Base-by-base conservation (phyloP, 2,888 invertebrate genomes). In the Drosophila fungiperda region DNA sequence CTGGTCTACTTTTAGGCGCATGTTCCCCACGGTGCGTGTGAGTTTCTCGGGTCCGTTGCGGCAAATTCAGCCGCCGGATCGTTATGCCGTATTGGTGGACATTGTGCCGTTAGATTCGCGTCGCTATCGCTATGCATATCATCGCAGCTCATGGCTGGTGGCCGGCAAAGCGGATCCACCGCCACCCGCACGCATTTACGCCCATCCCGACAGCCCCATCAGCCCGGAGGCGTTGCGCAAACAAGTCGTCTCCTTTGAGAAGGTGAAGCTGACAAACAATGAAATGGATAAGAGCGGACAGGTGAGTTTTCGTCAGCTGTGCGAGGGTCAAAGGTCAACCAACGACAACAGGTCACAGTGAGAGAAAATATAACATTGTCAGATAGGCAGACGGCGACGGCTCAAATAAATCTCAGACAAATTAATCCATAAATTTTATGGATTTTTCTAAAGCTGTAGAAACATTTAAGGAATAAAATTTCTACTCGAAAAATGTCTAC, bases 121-220 rank as follows among this genome's bases (percentile, higher is more conserved):
- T 94, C 95, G 99, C 67, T 98, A 98, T 94, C 96, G 98, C 78
- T 99, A 99, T 95, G 99, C 99, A 81, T 99, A 99, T 95, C 99
- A 99, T 94, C 96, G 98, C 91, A 98, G 98, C 81, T 98, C 98
- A 62, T 99, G 99, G 99, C 95, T 99, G 91, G 98, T 99, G 84
- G 99, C 99, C 33, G 99, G 99, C 80, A 99, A 99, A 94, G 99
- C 99, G 50, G 99, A 99, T 94, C 99, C 98, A 17, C 98, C 99
- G 90, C 96, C 98, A 38, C 98, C 98, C 75, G 96, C 97, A 78
- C 95, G 99, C 79, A 96, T 99, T 91, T 98, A 98, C 95, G 96
- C 98, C 67, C 99, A 99, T 94, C 99, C 99, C 45, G 99, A 99
- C 94, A 98, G 98, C 71, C 99, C 99, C 73, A 98, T 97, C 94